Evolutionary conservation across 1,140 invertebrate genomes (phyloP).

Genomic region (Nephila pilipes): DNA sequence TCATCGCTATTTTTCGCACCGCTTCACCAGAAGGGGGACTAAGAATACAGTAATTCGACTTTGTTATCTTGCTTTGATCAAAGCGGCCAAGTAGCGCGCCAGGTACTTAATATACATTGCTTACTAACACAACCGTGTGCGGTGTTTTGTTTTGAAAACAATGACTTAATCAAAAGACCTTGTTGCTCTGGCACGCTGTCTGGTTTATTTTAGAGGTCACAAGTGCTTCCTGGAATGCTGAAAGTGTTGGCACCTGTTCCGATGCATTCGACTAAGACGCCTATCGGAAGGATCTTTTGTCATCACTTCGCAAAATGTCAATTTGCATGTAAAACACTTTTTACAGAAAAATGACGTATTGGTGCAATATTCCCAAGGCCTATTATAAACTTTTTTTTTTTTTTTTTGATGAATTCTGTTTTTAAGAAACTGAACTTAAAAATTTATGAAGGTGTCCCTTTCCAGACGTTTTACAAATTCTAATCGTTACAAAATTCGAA

Average conservation of each 20-base stretch:
- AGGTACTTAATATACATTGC: slow-evolving; percentile 20
- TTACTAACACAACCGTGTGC: background rate
- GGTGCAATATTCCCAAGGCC: no score
- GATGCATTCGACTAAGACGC: no score
- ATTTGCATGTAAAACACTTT: no score
- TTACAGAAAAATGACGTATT: no score
- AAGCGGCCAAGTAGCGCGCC: background rate
- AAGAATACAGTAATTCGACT: background rate
- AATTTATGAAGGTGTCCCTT: no score
- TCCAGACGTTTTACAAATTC: background rate
- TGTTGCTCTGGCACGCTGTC: slow-evolving; percentile 24
- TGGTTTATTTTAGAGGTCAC: slow-evolving; percentile 13
- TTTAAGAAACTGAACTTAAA: background rate
- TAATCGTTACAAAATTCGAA: background rate
- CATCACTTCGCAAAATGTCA: background rate
- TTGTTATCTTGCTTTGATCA: background rate
- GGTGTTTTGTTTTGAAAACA: slow-evolving; percentile 18
- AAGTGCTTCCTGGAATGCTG: background rate
- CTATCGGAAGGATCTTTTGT: background rate
- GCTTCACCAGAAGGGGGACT: background rate
- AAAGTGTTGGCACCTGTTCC: background rate
- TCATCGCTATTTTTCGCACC: no score
- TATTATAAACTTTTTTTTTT: no score
- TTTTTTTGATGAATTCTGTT: no score
- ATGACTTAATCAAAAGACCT: background rate